Evolutionary conservation across 2,113 vertebrate species (phyloP), one percentile per base, ranked within the genome.

Genomic region (Cricetomys ansorgei): DNA sequence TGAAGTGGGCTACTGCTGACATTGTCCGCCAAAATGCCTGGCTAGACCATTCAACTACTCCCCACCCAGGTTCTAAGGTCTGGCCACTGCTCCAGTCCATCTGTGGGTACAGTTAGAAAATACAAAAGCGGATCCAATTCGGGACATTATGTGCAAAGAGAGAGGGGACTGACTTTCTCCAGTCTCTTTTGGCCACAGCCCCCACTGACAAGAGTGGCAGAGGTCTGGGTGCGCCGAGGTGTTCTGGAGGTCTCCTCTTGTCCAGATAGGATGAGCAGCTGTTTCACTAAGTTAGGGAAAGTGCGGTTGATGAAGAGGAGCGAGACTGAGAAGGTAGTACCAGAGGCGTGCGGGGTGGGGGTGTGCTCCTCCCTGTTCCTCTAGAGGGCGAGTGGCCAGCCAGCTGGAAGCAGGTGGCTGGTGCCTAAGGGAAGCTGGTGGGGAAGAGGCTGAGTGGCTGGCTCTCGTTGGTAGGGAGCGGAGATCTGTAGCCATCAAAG

Each of bases 391-490:
- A 88, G 92, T 8, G 89, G 80, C 92, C 0, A n/a, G 93, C 81
- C 86, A 76, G 94, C 72, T 55, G 6, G 94, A 90, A 93, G 95
- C 94, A 91, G 96, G 92, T 15, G 62, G 88, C 94, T 91, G 96
- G 96, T 0, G 37, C 93, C 98, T 98, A 99, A 5, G 99, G 99
- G 99, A 99, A 99, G 91, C 99, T 98, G 6, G 99, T 99, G 81
- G 99, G 99, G 98, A 99, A 99, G 91, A 99, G 99, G 98, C 99
- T 99, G 98, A 99, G 99, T 0, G 99, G 99, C 98, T 99, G 99
- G 98, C 98, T 99, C 97, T 99, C 99, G 34, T 99, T 99, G 96
- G 99, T 99, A 29, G 99, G 99, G 53, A 99, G 99, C 0, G 99
- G 99, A 0, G 99, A 99, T 6, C 99, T 98, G 98, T 99, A 99